Conservation (phyloP, 2,888 invertebrate genomes). For the Drosophila meridiana region DNA sequence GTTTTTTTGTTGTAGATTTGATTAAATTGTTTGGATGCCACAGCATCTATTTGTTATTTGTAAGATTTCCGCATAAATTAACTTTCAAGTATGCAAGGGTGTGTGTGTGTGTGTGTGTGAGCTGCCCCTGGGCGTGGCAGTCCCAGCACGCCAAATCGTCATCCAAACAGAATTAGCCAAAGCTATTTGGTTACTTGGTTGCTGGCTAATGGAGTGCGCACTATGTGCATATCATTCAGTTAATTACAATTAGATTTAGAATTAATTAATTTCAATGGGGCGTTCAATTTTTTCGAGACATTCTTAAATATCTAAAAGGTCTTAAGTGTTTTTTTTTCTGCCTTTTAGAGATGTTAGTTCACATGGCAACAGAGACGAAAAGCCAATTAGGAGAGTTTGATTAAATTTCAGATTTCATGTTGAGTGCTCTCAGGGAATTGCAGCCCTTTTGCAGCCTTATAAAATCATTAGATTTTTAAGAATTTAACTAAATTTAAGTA, state of each 20-base stretch:
- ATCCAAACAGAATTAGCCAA: slow-evolving; percentile 16
- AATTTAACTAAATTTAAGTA: neutral
- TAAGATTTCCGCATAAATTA: slow-evolving; percentile 62
- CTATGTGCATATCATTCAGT: neutral
- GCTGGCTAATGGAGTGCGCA: slow-evolving; percentile 15
- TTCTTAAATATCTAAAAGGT: neutral
- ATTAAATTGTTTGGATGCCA: slow-evolving; percentile 68
- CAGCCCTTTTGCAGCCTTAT: neutral
- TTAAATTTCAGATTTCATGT: neutral
- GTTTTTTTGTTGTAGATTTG: slow-evolving; percentile 43
- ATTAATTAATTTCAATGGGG: neutral
- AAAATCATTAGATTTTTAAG: neutral
- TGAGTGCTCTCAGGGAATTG: neutral
- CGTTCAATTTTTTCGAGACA: neutral
- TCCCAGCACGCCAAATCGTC: neutral
- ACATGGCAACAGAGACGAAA: neutral
- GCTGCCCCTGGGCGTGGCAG: slow-evolving; percentile 5
- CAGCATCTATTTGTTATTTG: slow-evolving; percentile 60
- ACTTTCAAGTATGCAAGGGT: slow-evolving; percentile 44
- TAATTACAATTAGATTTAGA: neutral
- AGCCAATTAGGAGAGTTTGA: neutral
- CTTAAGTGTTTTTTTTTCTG: neutral
- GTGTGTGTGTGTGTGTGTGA: neutral
- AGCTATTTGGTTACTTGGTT: slow-evolving; percentile 8
- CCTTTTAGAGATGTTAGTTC: neutral